phyloP scores from a whole-genome alignment of 2,888 invertebrate genomes.

The Stenodera caucasica region DNA sequence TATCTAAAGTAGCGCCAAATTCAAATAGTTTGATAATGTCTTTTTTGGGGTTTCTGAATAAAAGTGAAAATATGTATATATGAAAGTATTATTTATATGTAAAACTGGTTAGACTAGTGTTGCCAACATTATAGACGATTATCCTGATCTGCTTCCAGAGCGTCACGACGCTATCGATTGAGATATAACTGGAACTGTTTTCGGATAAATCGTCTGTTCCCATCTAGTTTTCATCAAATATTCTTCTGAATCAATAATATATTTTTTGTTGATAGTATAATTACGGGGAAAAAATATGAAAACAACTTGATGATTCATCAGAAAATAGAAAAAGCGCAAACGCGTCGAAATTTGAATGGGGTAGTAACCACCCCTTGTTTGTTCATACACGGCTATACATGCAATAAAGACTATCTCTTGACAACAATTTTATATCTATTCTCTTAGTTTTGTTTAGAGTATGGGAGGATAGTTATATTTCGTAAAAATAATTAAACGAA shows the following conservation, averaged over 20 bases:
- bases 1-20: neutral
- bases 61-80: too few relatives aligned
- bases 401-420: conserved; percentile 36
- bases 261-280: neutral
- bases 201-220: neutral
- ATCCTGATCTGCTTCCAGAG: too few relatives aligned
- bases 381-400: conserved; percentile 34
- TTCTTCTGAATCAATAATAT: too few relatives aligned
- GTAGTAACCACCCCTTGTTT: conserved; percentile 48
- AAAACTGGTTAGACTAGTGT: too few relatives aligned
- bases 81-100: too few relatives aligned
- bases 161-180: neutral
- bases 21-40: too few relatives aligned
- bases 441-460: neutral
- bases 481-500: neutral
- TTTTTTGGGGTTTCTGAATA: too few relatives aligned
- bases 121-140: too few relatives aligned
- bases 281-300: neutral
- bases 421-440: neutral
- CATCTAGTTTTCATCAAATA: too few relatives aligned
- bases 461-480: neutral
- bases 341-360: conserved; percentile 46
- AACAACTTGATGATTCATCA: conserved; percentile 27
- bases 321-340: conserved; percentile 40
- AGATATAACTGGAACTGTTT: neutral